phyloP scores from a whole-genome alignment of 1,140 invertebrate genomes.

The Nixonia krombeini region DNA sequence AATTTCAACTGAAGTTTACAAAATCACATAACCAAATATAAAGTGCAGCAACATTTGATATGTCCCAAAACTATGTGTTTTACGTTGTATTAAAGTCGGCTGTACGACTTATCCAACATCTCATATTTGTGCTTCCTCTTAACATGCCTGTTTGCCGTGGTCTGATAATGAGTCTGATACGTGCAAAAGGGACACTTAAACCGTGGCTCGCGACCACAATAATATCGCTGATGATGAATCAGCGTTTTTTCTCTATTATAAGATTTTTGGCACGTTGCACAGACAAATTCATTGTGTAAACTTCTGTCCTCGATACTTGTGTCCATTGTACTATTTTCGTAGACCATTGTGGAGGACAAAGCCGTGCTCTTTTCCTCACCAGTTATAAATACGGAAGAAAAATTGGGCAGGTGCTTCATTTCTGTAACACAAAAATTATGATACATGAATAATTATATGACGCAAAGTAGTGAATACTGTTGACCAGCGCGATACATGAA shows the following conservation, averaged over 20 bases:
- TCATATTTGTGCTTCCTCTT: slow-evolving; percentile 18
- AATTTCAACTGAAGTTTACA: too few species aligned
- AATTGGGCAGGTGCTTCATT: not conserved
- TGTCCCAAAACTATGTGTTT: slow-evolving; percentile 6
- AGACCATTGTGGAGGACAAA: not conserved
- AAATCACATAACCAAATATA: too few species aligned
- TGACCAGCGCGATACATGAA: too few species aligned
- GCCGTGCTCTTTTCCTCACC: not conserved
- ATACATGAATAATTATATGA: not conserved
- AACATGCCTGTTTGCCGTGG: slow-evolving; percentile 17
- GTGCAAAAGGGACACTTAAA: slow-evolving; percentile 76
- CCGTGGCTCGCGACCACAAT: slow-evolving; percentile 78
- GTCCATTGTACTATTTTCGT: not conserved
- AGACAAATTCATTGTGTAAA: not conserved
- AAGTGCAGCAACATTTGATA: not conserved
- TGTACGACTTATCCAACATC: slow-evolving; percentile 19
- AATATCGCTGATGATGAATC: slow-evolving; percentile 75
- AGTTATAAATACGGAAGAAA: not conserved
- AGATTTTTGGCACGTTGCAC: too few species aligned
- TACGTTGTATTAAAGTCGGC: too few species aligned
- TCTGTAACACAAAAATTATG: not conserved
- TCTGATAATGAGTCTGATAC: slow-evolving; percentile 21
- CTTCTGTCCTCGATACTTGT: not conserved
- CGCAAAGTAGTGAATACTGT: too few species aligned
- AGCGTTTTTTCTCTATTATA: too few species aligned